Evolutionary conservation across 1,140 invertebrate species (phyloP), one percentile per base, ranked within the genome.

Genomic region (Pseudobourletiella spinata): DNA sequence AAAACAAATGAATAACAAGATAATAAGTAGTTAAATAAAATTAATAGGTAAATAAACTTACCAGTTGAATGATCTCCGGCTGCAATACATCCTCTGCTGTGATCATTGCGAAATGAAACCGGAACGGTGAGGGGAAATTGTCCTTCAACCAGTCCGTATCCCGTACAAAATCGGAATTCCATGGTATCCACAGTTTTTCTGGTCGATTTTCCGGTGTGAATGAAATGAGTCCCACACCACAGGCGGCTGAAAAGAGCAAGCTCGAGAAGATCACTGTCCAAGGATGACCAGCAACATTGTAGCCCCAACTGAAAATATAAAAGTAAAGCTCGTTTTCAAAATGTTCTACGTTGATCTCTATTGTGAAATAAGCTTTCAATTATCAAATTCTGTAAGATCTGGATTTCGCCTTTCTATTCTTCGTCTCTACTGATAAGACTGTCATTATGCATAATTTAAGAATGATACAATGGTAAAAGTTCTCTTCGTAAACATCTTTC

Each of bases 61-160:
- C 78, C 71, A 75, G 72, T 59, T 74, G 66, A 30, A 82, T 71
- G 51, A 76, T 77, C 64, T 79, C 61, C 18, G 83, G 81, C 46
- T 80, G 76, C 32, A 88, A 74, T 28, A 88, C 79, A 78, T 88
- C 80, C 25, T 84, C 78, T 25, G 82, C 82, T 24, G 80, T 81
- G 30, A 86, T 73, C 62, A 87, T 76, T 14, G 84, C 72, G 48
- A 73, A 78, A 73, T 88, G 81, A 15, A 82, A 68, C 60, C 84
- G 76, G 66, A 82, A 79, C 22, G 81, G 82, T 44, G 80, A 80
- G 56, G 81, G 79, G 74, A 84, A 85, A 61, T 80, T 81, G n/a
- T 79, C 74, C 69, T 84, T 81, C 42, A 87, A 78, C 85, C 86
- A 87, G 60, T 87, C 80, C 4, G 85, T 84, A 61, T 86, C 83